Conservation (phyloP, 92 coral and sea anemone genomes). For the Virgularia gustaviana region DNA sequence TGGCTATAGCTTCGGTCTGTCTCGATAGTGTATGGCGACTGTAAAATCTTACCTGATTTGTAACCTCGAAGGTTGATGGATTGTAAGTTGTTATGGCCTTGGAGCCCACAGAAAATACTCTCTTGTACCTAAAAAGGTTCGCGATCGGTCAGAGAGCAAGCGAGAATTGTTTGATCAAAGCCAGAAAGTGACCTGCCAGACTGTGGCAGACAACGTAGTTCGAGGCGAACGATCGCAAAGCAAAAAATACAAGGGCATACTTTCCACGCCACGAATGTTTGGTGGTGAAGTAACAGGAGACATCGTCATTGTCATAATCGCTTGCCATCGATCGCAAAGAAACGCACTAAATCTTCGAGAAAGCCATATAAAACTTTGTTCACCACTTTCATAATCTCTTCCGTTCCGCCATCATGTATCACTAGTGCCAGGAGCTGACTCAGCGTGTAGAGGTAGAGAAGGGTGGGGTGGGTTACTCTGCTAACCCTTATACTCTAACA, state of each 20-base stretch:
- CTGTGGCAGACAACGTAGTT: slow-evolving; percentile 4
- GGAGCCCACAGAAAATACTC: slow-evolving; percentile 93
- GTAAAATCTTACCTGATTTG: slow-evolving; percentile 73
- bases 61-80: slow-evolving; percentile 81
- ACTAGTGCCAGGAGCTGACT: slow-evolving; percentile 1
- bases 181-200: not conserved
- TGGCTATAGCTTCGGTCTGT: not conserved
- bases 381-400: not conserved
- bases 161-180: not conserved
- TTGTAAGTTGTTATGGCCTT: slow-evolving; percentile 96
- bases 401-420: not conserved
- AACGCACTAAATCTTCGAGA: not conserved
- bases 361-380: slow-evolving; percentile 4
- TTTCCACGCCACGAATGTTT: slow-evolving; percentile 99
- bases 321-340: slow-evolving; percentile 61
- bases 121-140: slow-evolving; percentile 72
- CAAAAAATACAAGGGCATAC: slow-evolving; percentile 53
- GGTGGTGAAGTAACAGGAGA: slow-evolving; percentile 94
- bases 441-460: too few relatives aligned
- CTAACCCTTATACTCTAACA: too few relatives aligned
- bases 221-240: slow-evolving; percentile 1
- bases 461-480: too few relatives aligned
- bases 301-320: slow-evolving; percentile 93
- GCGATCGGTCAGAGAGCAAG: not conserved
- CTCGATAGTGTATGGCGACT: too few relatives aligned